Percentiles rank a stretch among this genome's conserved stretches.
These are phyloP conservation scores for Choristoneura rosaceana DNA, from an alignment of 2,888 invertebrate genomes.

Conservation along the genomic window DNA sequence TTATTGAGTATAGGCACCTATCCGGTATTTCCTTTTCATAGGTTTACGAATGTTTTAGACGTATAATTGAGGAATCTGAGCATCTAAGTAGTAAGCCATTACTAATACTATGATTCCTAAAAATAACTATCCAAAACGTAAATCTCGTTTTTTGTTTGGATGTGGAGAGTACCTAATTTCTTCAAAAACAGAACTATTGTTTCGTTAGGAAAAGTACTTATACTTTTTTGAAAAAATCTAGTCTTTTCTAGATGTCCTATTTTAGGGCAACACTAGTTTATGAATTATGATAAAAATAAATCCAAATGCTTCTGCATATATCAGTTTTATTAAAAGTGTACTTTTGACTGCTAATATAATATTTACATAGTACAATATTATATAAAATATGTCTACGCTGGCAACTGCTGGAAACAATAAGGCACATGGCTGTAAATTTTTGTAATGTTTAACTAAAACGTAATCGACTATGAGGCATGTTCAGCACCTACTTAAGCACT, in stretches of 20 bases:
- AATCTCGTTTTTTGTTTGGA: too few species aligned
- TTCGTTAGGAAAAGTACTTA: too few species aligned
- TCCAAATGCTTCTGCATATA: constrained; percentile 36
- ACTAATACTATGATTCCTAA: too few species aligned
- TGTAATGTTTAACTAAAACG: too few species aligned
- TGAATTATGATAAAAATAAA: constrained; percentile 18
- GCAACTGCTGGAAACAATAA: background rate
- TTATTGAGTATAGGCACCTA: background rate
- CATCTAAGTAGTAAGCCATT: too few species aligned
- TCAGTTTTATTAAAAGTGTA: constrained; percentile 69
- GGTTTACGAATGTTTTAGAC: background rate
- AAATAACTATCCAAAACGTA: too few species aligned
- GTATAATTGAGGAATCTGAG: too few species aligned
- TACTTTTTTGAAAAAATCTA: too few species aligned
- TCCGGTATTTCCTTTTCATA: background rate
- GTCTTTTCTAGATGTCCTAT: too few species aligned
- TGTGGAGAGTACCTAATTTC: too few species aligned
- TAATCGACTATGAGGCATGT: background rate
- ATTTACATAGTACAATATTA: constrained; percentile 67
- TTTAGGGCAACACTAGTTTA: background rate
- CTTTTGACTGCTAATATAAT: constrained; percentile 57
- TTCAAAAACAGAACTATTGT: too few species aligned
- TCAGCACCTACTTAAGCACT: background rate
- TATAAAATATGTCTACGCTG: constrained; percentile 42
- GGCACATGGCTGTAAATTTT: background rate